These are phyloP conservation scores for Indri indri DNA, from an alignment of 2,113 vertebrate species.

Conservation along the genomic window DNA sequence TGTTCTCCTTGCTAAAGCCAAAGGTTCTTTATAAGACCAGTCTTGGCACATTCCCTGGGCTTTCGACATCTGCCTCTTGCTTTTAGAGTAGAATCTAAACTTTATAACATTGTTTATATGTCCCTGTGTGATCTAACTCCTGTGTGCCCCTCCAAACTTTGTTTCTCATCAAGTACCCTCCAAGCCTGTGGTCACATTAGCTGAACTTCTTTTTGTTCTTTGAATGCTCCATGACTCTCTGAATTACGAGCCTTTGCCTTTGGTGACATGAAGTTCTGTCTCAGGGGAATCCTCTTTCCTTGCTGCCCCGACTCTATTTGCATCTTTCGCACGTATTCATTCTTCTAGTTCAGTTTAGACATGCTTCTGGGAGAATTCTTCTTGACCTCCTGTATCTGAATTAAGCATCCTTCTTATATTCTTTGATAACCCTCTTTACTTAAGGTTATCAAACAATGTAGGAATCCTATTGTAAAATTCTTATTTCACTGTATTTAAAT, in stretches of 20 bases:
- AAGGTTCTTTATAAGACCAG: not conserved
- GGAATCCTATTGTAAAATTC: not conserved
- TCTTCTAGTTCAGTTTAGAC: not conserved
- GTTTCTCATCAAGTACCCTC: not conserved
- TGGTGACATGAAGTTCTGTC: not conserved
- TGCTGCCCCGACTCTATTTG: not conserved
- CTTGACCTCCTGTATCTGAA: not conserved
- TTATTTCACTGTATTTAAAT: not conserved
- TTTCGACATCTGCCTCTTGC: not conserved
- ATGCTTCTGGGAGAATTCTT: not conserved
- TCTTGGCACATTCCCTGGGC: not conserved
- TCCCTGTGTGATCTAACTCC: not conserved
- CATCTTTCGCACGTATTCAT: not conserved
- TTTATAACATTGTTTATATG: not conserved
- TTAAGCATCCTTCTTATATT: not conserved
- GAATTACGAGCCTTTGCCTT: not conserved
- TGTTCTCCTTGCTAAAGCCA: not conserved
- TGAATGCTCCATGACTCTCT: not conserved
- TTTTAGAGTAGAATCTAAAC: not conserved
- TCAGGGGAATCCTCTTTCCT: not conserved
- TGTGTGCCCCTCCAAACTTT: not conserved
- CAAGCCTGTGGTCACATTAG: not conserved
- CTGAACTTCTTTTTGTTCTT: not conserved
- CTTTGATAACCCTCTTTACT: not conserved
- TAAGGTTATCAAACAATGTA: not conserved